Evolutionary conservation across 2,888 invertebrate species (phyloP), one percentile per base, ranked within the genome.

Genomic region (Apoda limacodes): DNA sequence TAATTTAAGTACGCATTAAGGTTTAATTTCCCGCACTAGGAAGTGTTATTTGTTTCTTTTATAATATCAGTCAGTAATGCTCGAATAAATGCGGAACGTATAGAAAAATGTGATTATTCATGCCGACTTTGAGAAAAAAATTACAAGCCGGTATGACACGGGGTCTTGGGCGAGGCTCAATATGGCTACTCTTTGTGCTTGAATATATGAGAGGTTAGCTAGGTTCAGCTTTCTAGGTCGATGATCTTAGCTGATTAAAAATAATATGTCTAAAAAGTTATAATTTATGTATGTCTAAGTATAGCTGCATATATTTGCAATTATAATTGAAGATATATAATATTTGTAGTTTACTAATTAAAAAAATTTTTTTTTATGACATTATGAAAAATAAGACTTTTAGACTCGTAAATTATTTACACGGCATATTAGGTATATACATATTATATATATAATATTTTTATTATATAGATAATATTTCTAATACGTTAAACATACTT

Each of bases 91-190:
- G 64, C 66, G 69, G 70, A 67, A 67, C 69, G 72, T 70, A 71
- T 70, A 74, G 68, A 72, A 72, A 76, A 76, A 76, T 76, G 70
- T 75, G 78, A 72, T 72, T 75, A 80, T 72, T 78, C 78, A 80
- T 74, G 75, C 60, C 64, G 66, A 70, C 60, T 74, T 60, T 59
- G 67, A 62, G 62, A 67, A 72, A 75, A 51, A 72, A 70, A 71
- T 65, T 70, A 72, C 67, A 60, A 59, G 59, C 57, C 51, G 53
- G 56, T 63, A 62, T 60, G 66, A 63, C 62, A 61, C 57, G 60
- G 58, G 55, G 51, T 46, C 48, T 38, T 40, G 37, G 25, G 45
- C 38, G 39, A 25, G 32, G 29, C 39, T 38, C 30, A 25, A 31
- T 30, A 37, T 35, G 39, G 32, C 39, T 33, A 36, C 24, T 30